A percentile compares a stretch with the other conserved stretches of the same genome.
Conservation (phyloP, 2,113 vertebrate species). For the Recurvirostra avosetta region DNA sequence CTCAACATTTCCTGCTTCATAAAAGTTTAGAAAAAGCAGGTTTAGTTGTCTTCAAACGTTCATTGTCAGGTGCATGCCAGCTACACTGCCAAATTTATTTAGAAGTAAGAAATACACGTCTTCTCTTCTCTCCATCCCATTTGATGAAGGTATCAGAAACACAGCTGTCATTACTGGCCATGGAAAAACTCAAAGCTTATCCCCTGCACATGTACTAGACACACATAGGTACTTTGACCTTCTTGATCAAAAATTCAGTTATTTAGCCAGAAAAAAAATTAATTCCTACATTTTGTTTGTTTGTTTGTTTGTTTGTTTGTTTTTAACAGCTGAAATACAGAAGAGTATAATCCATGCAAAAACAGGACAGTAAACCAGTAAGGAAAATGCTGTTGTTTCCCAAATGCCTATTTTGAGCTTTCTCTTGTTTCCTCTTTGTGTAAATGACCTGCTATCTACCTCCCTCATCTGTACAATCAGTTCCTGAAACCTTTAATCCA, state of each 20-base stretch:
- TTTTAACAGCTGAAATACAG: not conserved
- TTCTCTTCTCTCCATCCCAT: not conserved
- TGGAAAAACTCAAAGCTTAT: not conserved
- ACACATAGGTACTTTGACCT: not conserved
- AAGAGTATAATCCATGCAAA: not conserved
- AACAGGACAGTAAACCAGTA: not conserved
- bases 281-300: not conserved
- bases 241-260: not conserved
- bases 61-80: not conserved
- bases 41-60: not conserved
- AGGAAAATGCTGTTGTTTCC: not conserved
- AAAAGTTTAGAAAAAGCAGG: not conserved
- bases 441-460: not conserved
- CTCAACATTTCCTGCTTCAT: not conserved
- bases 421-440: not conserved
- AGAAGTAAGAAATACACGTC: not conserved
- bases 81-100: not conserved
- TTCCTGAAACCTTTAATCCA: constrained; percentile 2
- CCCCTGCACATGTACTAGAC: not conserved
- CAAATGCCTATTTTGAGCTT: not conserved
- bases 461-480: not conserved
- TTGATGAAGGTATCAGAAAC: not conserved
- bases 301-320: not conserved
- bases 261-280: not conserved
- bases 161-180: not conserved